Base-by-base conservation (phyloP, 2,888 invertebrate species). In the Chromoteleia sp. region DNA sequence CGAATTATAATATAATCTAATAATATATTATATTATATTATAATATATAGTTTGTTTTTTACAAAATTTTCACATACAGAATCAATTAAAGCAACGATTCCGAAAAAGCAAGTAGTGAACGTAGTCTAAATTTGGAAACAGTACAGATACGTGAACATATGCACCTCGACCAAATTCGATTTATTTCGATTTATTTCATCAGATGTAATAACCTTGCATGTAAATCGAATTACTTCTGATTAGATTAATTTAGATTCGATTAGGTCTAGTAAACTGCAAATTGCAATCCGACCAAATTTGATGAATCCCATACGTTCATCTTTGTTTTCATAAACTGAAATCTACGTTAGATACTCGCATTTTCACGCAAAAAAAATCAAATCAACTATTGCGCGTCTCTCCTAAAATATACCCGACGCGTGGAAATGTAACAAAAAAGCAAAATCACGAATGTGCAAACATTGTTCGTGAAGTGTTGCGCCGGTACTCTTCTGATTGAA, bases 381-480 rank as follows among this genome's bases (percentile, higher is more conserved):
- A 61, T 54, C 41, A 73, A 61, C 61, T 54, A 61, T 30, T 8
- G 30, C 17, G 14, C 14, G 33, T 19, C 48, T 17, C 29, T 41
- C 14, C 30, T 19, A 65, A 65, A 74, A 48, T 56, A 74, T 45
- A 19, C 29, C 29, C n/a, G 19, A 15, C 41, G 12, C 19, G 17
- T 21, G 45, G 15, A 33, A 58, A 43, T 10, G 36, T 4, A 36
- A 25, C 43, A 52, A 73, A 74, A 54, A 61, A 58, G 30, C 39
- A 14, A 17, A 73, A 59, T 68, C 59, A 73, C 68, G 61, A 68
- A 50, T 74, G 67, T 79, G 58, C 67, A 79, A 79, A 68, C 79
- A 73, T 74, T 73, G 68, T 74, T 58, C 14, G 68, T 52, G 45
- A 74, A 79, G 67, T 79, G 67, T 71, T 52, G 52, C 33, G 10